Evolutionary conservation across 2,797 vertebrate species (phyloP), one percentile per base, ranked within the genome.

Genomic region (Muscicapa comitata): DNA sequence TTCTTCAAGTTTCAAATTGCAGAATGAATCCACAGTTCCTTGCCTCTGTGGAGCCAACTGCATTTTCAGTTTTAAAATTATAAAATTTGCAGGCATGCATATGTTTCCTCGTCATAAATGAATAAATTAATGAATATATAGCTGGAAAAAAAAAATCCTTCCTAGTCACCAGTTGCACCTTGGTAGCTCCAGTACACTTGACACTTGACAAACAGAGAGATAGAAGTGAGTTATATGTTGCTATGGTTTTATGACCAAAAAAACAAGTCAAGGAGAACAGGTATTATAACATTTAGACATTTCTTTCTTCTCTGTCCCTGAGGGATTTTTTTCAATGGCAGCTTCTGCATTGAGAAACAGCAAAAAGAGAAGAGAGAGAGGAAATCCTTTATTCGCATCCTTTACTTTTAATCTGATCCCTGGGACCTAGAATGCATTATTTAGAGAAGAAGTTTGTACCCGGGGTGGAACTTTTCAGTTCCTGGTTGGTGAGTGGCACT

Each of bases 401-500:
- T 68, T 74, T 45, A n/a, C 7, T 91, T 83, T 50, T 61, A 80
- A 67, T 65, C 38, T 1, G 6, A 35, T 48, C 53, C 3, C 0
- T 35, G 29, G 47, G 66, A 72, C 13, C 21, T 9, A 26, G 72
- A 77, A 80, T 35, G 25, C 54, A n/a, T 58, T 68, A 90, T 47
- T 80, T 65, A 37, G 53, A 74, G 42, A 8, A 17, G 17, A 16
- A 10, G 10, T 72, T 68, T 63, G 23, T 13, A 19, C 10, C 50
- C 48, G 58, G 65, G 63, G 43, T 48, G 37, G 33, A 70, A 17
- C 26, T 37, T 86, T 40, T 13, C 10, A 8, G 28, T 3, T 47
- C 43, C 61, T 35, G 55, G 11, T 0, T 45, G 63, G 61, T 0
- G 10, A 37, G 20, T 1, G 42, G n/a, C 1, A 2, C 13, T 61